Evolutionary conservation across 30 jellyfish, hydroid and myxozoan genomes (phyloP), one percentile per base, ranked within the genome.

Genomic region (Haliclystus octoradiatus): DNA sequence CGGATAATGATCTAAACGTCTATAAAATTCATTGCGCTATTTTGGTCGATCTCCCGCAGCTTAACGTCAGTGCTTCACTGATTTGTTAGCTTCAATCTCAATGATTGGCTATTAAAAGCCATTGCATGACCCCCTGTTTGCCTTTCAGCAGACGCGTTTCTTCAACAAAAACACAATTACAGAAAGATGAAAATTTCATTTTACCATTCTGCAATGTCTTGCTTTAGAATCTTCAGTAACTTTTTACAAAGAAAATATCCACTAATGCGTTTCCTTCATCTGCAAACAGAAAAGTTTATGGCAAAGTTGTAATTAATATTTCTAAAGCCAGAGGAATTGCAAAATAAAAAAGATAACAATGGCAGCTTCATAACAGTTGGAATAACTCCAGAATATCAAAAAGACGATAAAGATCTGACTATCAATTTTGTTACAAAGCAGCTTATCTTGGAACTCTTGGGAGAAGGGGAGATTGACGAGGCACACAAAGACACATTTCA

Each of bases 201-300:
- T 65, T 76, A 46, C 83, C 83, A 76, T 30, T 63, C 82, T 65
- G 79, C 71, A 35, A 63, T 74, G 79, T 71, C 86, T 13, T 63
- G 71, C 49, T 65, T 74, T 49, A 67, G 83, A 57, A 76, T 66
- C 57, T 76, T 76, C 82, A 76, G 68, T 52, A 66, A 66, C 63
- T 76, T 76, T 76, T 51, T 67, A 32, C 89, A 76, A 51, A 66
- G 66, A 65, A 68, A 76, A 76, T 83, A 76, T 52, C 74, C 75
- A 47, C 78, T 76, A 52, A 76, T 76, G 27, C 66, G 68, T 28
- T 67, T 64, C 74, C 66, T 76, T 50, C 65, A 76, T 52, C 74
- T 49, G 33, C 52, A 68, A 27, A 65, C 68, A 83, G 66, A 76
- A 68, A 47, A 47, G 52, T 76, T 76, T 67, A 66, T 76, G 83